Evolutionary conservation across 2,113 vertebrate genomes (phyloP).

Genomic region (Forbesichthys agassizii): DNA sequence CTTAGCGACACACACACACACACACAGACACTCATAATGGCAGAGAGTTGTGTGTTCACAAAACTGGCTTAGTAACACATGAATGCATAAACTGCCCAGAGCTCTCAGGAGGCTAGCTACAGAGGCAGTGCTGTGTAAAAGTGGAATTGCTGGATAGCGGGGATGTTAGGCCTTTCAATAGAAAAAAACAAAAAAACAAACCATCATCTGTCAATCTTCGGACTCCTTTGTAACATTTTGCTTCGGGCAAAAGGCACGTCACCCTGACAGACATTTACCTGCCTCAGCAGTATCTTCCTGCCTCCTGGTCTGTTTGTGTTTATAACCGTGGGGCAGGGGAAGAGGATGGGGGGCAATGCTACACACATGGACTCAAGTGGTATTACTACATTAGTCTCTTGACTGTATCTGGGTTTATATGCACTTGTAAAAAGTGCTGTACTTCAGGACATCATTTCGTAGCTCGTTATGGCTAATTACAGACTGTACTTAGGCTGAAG

Average conservation of each 20-base stretch:
- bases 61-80: slow-evolving; percentile 33
- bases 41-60: slow-evolving; percentile 29
- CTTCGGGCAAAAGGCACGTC: not conserved
- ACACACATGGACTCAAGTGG: not conserved
- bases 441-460: not conserved
- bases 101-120: slow-evolving; percentile 15
- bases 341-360: not conserved
- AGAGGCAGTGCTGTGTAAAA: not conserved
- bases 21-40: slow-evolving; percentile 5
- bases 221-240: slow-evolving; percentile 10
- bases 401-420: slow-evolving; percentile 7
- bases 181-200: not conserved
- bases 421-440: slow-evolving; percentile 17
- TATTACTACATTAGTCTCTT: not conserved
- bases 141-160: slow-evolving; percentile 6
- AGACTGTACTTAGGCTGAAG: not conserved
- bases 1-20: slow-evolving; percentile 2
- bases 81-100: slow-evolving; percentile 34
- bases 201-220: slow-evolving; percentile 15
- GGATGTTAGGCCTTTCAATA: slow-evolving; percentile 15
- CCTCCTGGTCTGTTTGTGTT: not conserved
- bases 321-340: slow-evolving; percentile 1
- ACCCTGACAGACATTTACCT: slow-evolving; percentile 6
- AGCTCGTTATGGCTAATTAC: slow-evolving; percentile 34
- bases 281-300: not conserved